phyloP scores from a whole-genome alignment of 2,113 vertebrate genomes.

The Eurystomus gularis region DNA sequence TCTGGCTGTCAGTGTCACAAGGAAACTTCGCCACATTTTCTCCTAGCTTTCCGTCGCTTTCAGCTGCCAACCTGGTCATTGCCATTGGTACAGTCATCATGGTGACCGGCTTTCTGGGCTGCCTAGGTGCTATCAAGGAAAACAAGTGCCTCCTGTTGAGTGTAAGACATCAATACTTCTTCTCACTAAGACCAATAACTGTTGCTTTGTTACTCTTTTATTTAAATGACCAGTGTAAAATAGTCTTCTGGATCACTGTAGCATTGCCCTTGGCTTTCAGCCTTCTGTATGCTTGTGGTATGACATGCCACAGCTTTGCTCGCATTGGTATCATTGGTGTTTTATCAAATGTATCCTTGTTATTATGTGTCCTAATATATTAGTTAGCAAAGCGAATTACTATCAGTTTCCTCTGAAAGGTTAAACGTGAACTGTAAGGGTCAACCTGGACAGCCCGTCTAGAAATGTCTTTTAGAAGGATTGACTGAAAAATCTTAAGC shows the following conservation, averaged over 20 bases:
- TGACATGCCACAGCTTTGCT: background rate
- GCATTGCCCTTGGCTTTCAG: background rate
- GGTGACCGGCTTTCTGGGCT: constrained; percentile 97
- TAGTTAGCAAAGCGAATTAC: background rate
- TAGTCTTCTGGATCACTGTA: background rate
- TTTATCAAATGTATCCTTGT: background rate
- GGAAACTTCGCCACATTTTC: constrained; percentile 99
- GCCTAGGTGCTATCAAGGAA: constrained; percentile 98
- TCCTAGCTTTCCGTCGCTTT: constrained; percentile 93
- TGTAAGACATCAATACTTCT: constrained; percentile 77
- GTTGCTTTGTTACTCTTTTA: background rate
- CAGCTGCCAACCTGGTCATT: constrained; percentile 96
- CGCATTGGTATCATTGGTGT: background rate
- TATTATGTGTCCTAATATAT: background rate
- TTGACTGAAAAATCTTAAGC: background rate
- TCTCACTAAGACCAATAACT: background rate
- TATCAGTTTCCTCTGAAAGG: background rate
- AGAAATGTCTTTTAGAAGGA: background rate
- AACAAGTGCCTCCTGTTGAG: constrained; percentile 99
- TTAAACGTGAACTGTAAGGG: background rate
- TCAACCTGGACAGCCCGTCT: background rate
- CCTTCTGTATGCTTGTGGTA: background rate
- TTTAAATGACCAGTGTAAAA: background rate
- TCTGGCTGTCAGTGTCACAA: constrained; percentile 98
- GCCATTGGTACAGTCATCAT: constrained; percentile 93